These are phyloP conservation scores for Cassiopea andromeda DNA, from an alignment of 30 jellyfish, hydroid and myxozoan species.

Conservation along the genomic window DNA sequence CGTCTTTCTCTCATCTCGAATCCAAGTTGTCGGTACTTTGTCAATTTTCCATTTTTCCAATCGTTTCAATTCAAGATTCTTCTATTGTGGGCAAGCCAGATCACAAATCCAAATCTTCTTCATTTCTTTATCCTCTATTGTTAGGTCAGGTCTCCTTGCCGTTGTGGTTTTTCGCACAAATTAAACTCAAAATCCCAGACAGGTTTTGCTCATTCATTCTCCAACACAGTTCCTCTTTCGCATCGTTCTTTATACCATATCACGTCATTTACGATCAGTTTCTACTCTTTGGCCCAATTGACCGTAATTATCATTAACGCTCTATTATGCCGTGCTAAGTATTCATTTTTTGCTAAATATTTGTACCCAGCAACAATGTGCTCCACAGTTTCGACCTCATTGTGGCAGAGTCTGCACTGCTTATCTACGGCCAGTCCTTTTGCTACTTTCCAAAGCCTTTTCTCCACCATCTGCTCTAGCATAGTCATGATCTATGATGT, in stretches of 20 bases:
- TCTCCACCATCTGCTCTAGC: background rate
- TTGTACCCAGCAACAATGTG: background rate
- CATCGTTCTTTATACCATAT: background rate
- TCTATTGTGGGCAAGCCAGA: background rate
- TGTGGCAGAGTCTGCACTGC: background rate
- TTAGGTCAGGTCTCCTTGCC: background rate
- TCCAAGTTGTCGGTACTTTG: background rate
- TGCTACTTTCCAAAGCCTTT: background rate
- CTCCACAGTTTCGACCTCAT: background rate
- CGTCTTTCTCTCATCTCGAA: background rate
- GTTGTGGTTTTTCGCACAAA: background rate
- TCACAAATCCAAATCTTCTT: background rate
- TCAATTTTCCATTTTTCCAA: background rate
- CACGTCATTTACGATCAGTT: background rate
- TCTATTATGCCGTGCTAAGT: background rate
- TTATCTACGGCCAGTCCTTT: background rate
- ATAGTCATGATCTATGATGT: background rate
- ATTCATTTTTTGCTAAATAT: background rate
- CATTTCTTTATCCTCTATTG: background rate
- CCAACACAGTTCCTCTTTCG: background rate
- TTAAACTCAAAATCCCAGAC: background rate
- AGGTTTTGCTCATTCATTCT: background rate
- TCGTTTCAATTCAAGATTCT: background rate
- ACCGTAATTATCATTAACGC: background rate
- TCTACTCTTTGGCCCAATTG: background rate